Evolutionary conservation across 1,140 invertebrate genomes (phyloP), one percentile per base, ranked within the genome.

Genomic region (Popillia japonica): DNA sequence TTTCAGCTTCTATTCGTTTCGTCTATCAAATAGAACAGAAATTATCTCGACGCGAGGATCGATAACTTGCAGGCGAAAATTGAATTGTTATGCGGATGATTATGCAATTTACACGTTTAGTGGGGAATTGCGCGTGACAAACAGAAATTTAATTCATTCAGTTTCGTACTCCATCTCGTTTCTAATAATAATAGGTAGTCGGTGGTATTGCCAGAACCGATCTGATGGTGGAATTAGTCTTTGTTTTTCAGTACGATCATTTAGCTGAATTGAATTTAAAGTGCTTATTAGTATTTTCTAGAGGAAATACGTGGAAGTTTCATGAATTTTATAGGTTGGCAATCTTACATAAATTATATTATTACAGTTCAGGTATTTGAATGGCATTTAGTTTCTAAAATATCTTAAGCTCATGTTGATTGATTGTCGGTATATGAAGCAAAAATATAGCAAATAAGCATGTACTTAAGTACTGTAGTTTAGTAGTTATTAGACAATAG

Each of bases 91-190:
- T 55, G 48, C 48, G 17, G 48, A 55, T 55, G 48, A 55, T 55
- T 55, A 17, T 55, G 14, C 48, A 55, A 55, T 55, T 55, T 55
- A 55, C 48, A 55, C 48, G 48, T 55, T 55, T 55, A 55, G 48
- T 55, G 17, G 48, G 14, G 48, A 55, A 55, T 55, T 55, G 48
- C 48, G 48, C 48, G 48, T 55, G 48, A 55, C 48, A 55, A 55
- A 55, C 48, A 55, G 48, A 55, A 48, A 55, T 55, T 55, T 55
- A 55, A 55, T 55, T 55, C 11, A 55, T 55, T 55, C 14, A 14
- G 11, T 17, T 14, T 17, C 9, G 14, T 17, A 55, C 48, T 17
- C 48, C 48, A 55, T 17, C 17, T n/a, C 0, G 17, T n/a, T 55
- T 55, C 11, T 17, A n/a, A 0, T 55, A n/a, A 55, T 55, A 55